Base-by-base conservation (phyloP, 2,113 vertebrate genomes). In the Etheostoma spectabile region DNA sequence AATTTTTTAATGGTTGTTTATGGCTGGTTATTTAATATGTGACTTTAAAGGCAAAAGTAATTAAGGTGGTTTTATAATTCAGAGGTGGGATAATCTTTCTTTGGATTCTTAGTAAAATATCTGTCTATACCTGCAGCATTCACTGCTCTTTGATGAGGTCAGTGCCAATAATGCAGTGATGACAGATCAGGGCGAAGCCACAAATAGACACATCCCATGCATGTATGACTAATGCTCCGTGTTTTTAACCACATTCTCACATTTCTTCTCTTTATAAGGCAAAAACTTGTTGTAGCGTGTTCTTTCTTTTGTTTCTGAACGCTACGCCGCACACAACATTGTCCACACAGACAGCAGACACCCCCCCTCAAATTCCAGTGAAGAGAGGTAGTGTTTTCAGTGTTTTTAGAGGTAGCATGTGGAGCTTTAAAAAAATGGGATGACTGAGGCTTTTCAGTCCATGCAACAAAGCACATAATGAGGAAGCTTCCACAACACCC, bases 281-380 rank as follows among this genome's bases (percentile, higher is more conserved):
- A 46, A 60, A 67, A 82, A 82, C 93, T 65, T 93, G 93, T 76
- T 63, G 8, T 45, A 77, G 74, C 93, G 14, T 84, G 93, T 84
- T 78, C 46, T 56, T 52, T 35, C 76, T 79, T 89, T 93, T 89
- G 86, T 89, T 61, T 85, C 67, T 53, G n/a, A 82, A 73, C 5
- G 27, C 83, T 62, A 35, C 19, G n/a, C 42, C 19, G 69, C 77
- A 86, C 86, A 82, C 69, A 77, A 65, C 11, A 74, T 5, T 51
- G 75, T 74, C 75, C 67, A 35, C 72, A 84, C 30, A 63, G 65
- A 68, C 79, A 89, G 76, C 67, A 82, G 24, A 62, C 82, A 69
- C 77, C 82, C 85, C 21, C 71, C 78, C 81, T 42, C 19, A 46
- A 77, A 93, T 92, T 92, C 88, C 92, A 88, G 30, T 57, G 13